A percentile compares a stretch with the other conserved stretches of the same genome.
phyloP scores from a whole-genome alignment of 2,797 vertebrate genomes.

The Sebastes glaucus region DNA sequence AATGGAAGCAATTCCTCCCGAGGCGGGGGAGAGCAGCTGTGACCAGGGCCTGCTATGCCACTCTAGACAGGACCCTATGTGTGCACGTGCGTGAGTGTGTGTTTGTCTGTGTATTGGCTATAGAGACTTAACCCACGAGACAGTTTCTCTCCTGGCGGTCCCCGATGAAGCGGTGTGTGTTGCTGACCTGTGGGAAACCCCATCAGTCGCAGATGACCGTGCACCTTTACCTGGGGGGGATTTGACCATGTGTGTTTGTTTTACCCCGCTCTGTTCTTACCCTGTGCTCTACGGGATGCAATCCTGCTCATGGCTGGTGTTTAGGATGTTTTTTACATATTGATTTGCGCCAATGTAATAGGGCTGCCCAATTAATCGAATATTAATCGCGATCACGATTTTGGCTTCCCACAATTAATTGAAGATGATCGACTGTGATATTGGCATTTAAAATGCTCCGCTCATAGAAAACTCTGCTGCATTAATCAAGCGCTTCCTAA shows the following conservation, averaged over 20 bases:
- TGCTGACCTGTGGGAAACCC: constrained; percentile 72
- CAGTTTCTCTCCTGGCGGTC: constrained; percentile 76
- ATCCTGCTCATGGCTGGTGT: not conserved
- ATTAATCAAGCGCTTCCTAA: too few species aligned
- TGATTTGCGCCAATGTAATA: not conserved
- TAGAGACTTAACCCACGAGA: constrained; percentile 67
- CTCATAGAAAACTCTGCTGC: too few species aligned
- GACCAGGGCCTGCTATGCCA: constrained; percentile 75
- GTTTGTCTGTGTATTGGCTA: constrained; percentile 33
- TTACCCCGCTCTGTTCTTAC: constrained; percentile 4
- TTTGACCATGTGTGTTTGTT: constrained; percentile 46
- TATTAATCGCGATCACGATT: not conserved
- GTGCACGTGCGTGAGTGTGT: constrained; percentile 12
- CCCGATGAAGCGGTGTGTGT: constrained; percentile 60
- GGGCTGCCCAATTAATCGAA: not conserved
- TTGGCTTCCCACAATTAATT: not conserved
- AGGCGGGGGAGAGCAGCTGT: constrained; percentile 85
- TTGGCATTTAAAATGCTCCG: not conserved
- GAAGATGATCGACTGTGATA: too few species aligned
- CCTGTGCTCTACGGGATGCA: not conserved
- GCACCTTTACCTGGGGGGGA: constrained; percentile 49
- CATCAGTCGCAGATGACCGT: constrained; percentile 45
- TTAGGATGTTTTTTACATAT: constrained; percentile 2
- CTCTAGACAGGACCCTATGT: constrained; percentile 65
- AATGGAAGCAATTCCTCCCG: constrained; percentile 89